phyloP scores from a whole-genome alignment of 2,888 invertebrate genomes.

The Linnaemya tessellans region DNA sequence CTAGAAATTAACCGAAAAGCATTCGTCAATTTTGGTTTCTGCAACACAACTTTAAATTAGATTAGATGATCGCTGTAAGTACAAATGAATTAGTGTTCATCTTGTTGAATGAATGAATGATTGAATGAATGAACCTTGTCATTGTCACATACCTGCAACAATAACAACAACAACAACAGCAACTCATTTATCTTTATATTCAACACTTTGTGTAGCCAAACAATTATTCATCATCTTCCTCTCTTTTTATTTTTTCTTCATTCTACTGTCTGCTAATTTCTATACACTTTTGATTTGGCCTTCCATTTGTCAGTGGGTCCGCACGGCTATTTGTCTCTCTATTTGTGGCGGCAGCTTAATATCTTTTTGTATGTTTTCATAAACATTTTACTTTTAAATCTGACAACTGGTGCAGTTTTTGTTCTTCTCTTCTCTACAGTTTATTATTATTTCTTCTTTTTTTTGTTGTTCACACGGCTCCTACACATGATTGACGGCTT shows the following conservation, averaged over 20 bases:
- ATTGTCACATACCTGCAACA: slow-evolving; percentile 27
- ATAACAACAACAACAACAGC: slow-evolving; percentile 54
- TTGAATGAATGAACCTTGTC: slow-evolving; percentile 19
- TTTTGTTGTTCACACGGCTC: slow-evolving; percentile 65
- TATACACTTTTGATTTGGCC: slow-evolving; percentile 14
- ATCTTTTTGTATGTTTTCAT: slow-evolving; percentile 47
- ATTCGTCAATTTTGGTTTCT: slow-evolving; percentile 55
- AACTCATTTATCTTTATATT: slow-evolving; percentile 71
- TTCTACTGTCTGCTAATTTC: slow-evolving; percentile 23
- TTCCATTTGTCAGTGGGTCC: slow-evolving; percentile 15
- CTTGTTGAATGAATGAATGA: too few relatives aligned
- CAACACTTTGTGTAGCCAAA: slow-evolving; percentile 60
- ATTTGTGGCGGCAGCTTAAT: slow-evolving; percentile 52
- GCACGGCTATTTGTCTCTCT: slow-evolving; percentile 13
- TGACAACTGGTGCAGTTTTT: slow-evolving; percentile 65
- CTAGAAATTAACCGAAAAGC: slow-evolving; percentile 45
- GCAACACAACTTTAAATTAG: slow-evolving; percentile 53
- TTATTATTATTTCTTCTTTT: too few relatives aligned
- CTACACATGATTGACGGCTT: slow-evolving; percentile 69
- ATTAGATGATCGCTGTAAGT: neutral
- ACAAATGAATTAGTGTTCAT: too few relatives aligned
- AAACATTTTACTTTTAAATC: slow-evolving; percentile 58
- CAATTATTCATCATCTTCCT: slow-evolving; percentile 64
- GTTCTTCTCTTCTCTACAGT: slow-evolving; percentile 20
- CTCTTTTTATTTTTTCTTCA: neutral